Conservation (phyloP, 2,113 vertebrate genomes). For the Ibidorhyncha struthersii region DNA sequence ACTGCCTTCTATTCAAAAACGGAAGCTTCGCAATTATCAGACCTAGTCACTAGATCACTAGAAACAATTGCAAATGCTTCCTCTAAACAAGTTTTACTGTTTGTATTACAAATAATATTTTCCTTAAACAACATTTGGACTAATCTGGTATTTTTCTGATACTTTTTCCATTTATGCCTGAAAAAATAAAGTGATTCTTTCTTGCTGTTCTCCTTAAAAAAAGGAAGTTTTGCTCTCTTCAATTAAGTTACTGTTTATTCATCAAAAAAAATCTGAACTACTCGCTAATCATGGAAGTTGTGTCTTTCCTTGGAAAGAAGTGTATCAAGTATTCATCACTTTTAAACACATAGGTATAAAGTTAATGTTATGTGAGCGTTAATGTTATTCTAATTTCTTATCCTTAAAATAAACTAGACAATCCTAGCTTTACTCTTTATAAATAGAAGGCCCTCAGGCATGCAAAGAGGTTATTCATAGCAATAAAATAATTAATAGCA, state of each 20-base stretch:
- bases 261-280: background rate
- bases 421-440: slow-evolving; percentile 4
- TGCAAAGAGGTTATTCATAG: slow-evolving; percentile 4
- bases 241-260: background rate
- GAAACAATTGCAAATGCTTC: background rate
- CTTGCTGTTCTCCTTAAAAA: background rate
- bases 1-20: background rate
- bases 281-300: background rate
- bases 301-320: background rate
- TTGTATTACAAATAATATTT: background rate
- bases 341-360: background rate
- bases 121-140: background rate
- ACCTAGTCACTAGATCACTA: background rate
- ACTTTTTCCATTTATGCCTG: background rate
- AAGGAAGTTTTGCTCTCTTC: background rate
- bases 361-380: background rate
- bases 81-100: background rate
- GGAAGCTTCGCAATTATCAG: background rate
- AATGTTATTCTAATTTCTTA: slow-evolving; percentile 33
- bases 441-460: slow-evolving; percentile 30
- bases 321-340: background rate
- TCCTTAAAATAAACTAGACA: slow-evolving; percentile 58
- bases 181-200: background rate
- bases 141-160: background rate
- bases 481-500: slow-evolving; percentile 28